Percentiles rank a stretch among this genome's conserved stretches.
Evolutionary conservation across 2,888 invertebrate genomes (phyloP).

Genomic region (Oxyteleia sp.): DNA sequence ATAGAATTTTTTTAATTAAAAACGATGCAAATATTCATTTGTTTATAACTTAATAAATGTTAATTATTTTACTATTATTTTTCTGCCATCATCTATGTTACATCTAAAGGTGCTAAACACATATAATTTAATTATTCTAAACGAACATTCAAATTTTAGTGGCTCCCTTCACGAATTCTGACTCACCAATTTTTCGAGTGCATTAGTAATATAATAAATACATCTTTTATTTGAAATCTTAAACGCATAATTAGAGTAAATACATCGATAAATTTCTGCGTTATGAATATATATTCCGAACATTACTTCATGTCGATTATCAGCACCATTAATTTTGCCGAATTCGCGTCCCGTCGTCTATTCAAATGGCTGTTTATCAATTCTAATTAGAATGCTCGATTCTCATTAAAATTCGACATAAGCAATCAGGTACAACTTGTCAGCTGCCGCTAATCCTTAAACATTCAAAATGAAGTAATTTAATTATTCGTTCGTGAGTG

Average conservation of each 20-base stretch:
- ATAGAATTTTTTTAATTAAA: too few species aligned
- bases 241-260: neutral
- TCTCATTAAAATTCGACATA: slow-evolving; percentile 60
- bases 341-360: slow-evolving; percentile 36
- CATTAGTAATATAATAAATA: too few species aligned
- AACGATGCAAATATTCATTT: too few species aligned
- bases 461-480: slow-evolving; percentile 41
- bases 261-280: neutral
- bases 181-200: too few species aligned
- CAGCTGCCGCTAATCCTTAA: slow-evolving; percentile 46
- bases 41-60: too few species aligned
- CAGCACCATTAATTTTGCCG: slow-evolving; percentile 33
- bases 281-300: neutral
- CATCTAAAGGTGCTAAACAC: too few species aligned
- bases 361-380: slow-evolving; percentile 56
- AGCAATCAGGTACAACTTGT: slow-evolving; percentile 58
- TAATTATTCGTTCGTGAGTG: slow-evolving; percentile 40
- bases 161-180: too few species aligned
- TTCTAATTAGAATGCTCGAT: slow-evolving; percentile 49
- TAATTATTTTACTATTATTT: too few species aligned
- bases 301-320: slow-evolving; percentile 16
- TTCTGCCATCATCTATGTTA: too few species aligned
- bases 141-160: too few species aligned
- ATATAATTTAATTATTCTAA: too few species aligned
- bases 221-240: too few species aligned